Evolutionary conservation across 2,797 vertebrate genomes (phyloP).

Genomic region (Rhinoraja longicauda): DNA sequence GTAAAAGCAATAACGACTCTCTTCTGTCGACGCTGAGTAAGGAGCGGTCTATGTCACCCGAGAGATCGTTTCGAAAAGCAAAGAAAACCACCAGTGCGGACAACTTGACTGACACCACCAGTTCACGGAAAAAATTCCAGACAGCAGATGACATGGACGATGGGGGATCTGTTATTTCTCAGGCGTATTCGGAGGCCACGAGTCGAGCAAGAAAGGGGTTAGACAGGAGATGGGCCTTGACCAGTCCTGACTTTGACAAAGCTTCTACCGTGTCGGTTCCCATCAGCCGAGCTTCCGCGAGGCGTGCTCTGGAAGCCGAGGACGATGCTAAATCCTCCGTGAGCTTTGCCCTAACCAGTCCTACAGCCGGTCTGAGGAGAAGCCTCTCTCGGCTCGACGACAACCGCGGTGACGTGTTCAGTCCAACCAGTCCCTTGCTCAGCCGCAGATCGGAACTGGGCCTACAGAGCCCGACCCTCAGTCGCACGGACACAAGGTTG

Average conservation of each 20-base stretch:
- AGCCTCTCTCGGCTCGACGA: slow-evolving; percentile 61
- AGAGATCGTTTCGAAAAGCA: slow-evolving; percentile 60
- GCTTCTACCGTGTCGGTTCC: slow-evolving; percentile 63
- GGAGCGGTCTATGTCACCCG: slow-evolving; percentile 66
- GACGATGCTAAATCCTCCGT: slow-evolving; percentile 61
- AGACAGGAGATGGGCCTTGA: slow-evolving; percentile 70
- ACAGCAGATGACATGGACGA: slow-evolving; percentile 52
- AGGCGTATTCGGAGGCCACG: slow-evolving; percentile 65
- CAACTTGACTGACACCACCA: slow-evolving; percentile 50
- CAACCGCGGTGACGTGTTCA: slow-evolving; percentile 47
- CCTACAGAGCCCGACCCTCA: slow-evolving; percentile 57
- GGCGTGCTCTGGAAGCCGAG: slow-evolving; percentile 57
- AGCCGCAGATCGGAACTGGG: slow-evolving; percentile 54
- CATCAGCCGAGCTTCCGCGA: slow-evolving; percentile 62
- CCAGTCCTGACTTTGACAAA: slow-evolving; percentile 69
- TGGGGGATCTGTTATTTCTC: slow-evolving; percentile 62
- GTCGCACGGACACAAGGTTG: slow-evolving; percentile 64
- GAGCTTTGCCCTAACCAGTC: slow-evolving; percentile 60
- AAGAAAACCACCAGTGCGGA: slow-evolving; percentile 51
- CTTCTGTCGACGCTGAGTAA: slow-evolving; percentile 69
- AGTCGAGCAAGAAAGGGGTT: slow-evolving; percentile 63
- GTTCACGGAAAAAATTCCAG: slow-evolving; percentile 56
- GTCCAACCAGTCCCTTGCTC: slow-evolving; percentile 52
- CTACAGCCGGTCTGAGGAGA: slow-evolving; percentile 49
- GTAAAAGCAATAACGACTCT: slow-evolving; percentile 70